These are phyloP conservation scores for Bradypodion pumilum DNA, from an alignment of 2,797 vertebrate species.

Conservation along the genomic window DNA sequence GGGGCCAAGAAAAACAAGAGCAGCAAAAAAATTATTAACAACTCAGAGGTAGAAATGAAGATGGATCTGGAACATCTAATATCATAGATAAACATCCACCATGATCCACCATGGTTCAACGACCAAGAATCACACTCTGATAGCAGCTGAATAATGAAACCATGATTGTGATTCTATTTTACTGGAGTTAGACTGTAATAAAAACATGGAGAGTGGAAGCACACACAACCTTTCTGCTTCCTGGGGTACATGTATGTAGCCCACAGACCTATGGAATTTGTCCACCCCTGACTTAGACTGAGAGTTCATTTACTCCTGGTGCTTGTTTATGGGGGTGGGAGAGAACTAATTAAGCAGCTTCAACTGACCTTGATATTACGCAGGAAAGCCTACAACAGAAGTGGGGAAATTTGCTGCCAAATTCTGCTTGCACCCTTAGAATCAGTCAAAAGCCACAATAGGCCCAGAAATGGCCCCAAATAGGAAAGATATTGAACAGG, in stretches of 20 bases:
- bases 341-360: not conserved
- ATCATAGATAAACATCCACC: not conserved
- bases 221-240: too few relatives aligned
- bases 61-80: not conserved
- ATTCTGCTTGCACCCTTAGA: too few relatives aligned
- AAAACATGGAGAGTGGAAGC: too few relatives aligned
- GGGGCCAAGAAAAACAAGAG: not conserved
- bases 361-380: constrained; percentile 10
- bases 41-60: not conserved
- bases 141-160: not conserved
- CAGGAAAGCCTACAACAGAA: not conserved
- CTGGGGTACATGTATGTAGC: too few relatives aligned
- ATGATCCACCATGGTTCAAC: too few relatives aligned
- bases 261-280: not conserved
- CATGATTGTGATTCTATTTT: not conserved
- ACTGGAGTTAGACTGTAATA: too few relatives aligned
- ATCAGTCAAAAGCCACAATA: too few relatives aligned
- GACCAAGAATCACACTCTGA: not conserved
- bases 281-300: not conserved
- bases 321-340: not conserved
- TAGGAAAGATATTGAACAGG: too few relatives aligned
- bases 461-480: too few relatives aligned
- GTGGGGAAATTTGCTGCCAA: too few relatives aligned
- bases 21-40: not conserved
- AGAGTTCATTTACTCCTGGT: not conserved